A percentile compares a stretch with the other conserved stretches of the same genome.
These are phyloP conservation scores for Antheraea assamensis DNA, from an alignment of 2,888 invertebrate genomes.

Conservation along the genomic window DNA sequence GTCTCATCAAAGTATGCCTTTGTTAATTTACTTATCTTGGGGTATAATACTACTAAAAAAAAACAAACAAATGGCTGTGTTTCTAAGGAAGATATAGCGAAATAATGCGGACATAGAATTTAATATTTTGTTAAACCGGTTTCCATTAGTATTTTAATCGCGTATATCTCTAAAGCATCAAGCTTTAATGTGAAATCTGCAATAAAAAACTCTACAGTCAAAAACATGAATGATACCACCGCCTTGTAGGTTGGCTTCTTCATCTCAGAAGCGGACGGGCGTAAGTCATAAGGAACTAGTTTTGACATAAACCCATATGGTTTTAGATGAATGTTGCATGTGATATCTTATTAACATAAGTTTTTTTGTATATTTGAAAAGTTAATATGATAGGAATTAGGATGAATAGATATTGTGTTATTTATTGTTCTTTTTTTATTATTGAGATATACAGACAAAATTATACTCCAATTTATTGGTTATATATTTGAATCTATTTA, in stretches of 20 bases:
- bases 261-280: neutral
- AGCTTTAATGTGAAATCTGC: neutral
- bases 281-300: neutral
- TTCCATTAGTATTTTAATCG: neutral
- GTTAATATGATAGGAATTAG: neutral
- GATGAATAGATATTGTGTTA: neutral
- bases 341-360: constrained; percentile 10
- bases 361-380: constrained; percentile 13
- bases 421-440: neutral
- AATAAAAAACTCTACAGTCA: neutral
- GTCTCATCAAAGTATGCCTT: too few species aligned
- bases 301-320: neutral
- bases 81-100: neutral
- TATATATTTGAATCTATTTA: neutral
- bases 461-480: neutral
- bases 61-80: neutral
- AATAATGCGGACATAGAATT: neutral
- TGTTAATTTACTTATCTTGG: neutral
- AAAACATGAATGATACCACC: neutral
- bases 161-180: neutral
- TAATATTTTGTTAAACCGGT: neutral
- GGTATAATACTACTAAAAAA: neutral
- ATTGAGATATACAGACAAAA: neutral
- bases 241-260: neutral
- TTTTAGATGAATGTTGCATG: neutral